Base-by-base conservation (phyloP, 2,888 invertebrate species). In the Lobophora halterata region DNA sequence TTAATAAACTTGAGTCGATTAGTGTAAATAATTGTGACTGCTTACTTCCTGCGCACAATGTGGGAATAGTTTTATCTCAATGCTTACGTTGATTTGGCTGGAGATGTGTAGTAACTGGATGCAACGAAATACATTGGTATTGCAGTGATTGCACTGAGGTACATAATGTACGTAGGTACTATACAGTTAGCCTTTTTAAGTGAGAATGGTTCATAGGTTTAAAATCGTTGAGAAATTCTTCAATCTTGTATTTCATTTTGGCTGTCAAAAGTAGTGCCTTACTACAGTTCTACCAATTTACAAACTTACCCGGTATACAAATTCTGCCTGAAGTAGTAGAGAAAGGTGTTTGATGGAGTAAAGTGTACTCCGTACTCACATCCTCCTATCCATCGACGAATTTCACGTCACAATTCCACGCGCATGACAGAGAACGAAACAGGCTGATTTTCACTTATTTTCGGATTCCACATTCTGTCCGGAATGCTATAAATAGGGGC, bases 401-500 rank as follows among this genome's bases (percentile, higher is more conserved):
- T 50, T 35, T 3, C 30, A 34, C 37, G 43, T 43, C 43, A 43
- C 18, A 3, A 25, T 35, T 52, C 54, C 57, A 48, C 57, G 61
- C 51, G 60, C 49, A 52, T 40, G 69, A 67, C 67, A 66, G 71
- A 71, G 71, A 74, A 66, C 68, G 76, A 76, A 70, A 72, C 55
- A 61, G 65, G 51, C 60, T 46, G 61, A 59, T 80, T 85, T 86
- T 80, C 71, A 76, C 75, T 83, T 87, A 87, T 86, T 86, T 86
- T 81, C 66, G 83, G 83, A 83, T 82, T 77, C 74, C 28, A 48
- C 50, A 53, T 69, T 55, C 65, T 69, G 68, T 71, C 70, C 61
- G 70, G 72, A 75, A 73, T 78, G 74, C 69, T 87, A 87, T 87
- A 87, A 85, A 87, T 87, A 87, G 74, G 81, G 85, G 85, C 82